Conservation (phyloP, 2,797 vertebrate genomes). For the Chiloscyllium punctatum region DNA sequence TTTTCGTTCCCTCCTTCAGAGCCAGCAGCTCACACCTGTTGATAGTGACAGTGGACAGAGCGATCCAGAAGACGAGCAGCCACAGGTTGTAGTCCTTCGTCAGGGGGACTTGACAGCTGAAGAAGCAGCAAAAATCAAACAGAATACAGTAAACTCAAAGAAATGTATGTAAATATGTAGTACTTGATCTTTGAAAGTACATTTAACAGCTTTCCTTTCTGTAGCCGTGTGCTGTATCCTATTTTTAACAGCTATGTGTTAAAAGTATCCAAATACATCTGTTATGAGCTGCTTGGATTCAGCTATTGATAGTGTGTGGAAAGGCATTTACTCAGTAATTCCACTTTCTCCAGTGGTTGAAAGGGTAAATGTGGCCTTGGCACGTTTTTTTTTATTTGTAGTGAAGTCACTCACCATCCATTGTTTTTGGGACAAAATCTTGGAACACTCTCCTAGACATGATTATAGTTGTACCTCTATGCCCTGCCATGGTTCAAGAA, state of each 20-base stretch:
- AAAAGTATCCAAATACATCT: background rate
- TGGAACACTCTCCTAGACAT: background rate
- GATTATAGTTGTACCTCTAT: background rate
- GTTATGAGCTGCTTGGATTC: background rate
- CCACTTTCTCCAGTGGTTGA: background rate
- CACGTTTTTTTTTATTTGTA: background rate
- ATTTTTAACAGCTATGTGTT: background rate
- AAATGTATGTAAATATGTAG: conserved; percentile 51
- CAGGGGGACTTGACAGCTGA: conserved; percentile 78
- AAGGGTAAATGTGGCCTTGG: background rate
- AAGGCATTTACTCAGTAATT: background rate
- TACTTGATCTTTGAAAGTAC: background rate
- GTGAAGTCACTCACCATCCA: background rate
- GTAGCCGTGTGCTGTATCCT: background rate
- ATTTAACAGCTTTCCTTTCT: background rate
- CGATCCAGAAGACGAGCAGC: conserved; percentile 85
- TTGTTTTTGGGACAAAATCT: background rate
- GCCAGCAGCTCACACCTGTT: conserved; percentile 63
- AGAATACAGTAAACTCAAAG: conserved; percentile 52
- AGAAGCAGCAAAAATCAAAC: conserved; percentile 77
- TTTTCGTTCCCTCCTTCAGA: conserved; percentile 53
- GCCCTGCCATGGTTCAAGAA: background rate
- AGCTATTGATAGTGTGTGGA: background rate
- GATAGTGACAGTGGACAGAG: conserved; percentile 71
- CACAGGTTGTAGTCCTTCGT: conserved; percentile 83